Conservation (phyloP, 2,888 invertebrate species). For the Rhogogaster chlorosoma region DNA sequence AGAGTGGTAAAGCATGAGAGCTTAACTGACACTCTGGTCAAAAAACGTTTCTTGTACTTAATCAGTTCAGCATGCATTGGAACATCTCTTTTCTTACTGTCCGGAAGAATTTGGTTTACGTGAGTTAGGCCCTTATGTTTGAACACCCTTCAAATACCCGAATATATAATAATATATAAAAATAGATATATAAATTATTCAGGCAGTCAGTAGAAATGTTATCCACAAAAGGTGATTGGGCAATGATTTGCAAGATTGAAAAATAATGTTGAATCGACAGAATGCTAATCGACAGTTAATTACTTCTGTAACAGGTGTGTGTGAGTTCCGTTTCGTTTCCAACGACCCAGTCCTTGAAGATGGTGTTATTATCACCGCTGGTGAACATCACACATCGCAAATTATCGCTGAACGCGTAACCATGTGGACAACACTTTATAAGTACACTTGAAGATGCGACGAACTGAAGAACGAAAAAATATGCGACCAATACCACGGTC, state of each 20-base stretch:
- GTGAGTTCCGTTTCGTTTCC: slow-evolving; percentile 54
- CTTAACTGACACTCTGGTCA: not conserved
- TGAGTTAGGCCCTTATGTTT: not conserved
- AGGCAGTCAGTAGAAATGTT: not conserved
- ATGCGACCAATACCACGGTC: slow-evolving; percentile 4
- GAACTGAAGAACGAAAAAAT: not conserved
- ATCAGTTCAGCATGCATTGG: not conserved
- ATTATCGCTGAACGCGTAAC: slow-evolving; percentile 55
- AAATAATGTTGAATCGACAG: not conserved
- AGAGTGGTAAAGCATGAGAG: not conserved
- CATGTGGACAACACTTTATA: slow-evolving; percentile 58
- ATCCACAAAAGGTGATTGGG: not conserved
- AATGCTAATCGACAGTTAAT: slow-evolving; percentile 17
- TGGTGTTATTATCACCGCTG: slow-evolving; percentile 27
- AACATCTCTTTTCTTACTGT: not conserved
- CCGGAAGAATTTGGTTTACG: not conserved
- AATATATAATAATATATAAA: too few species aligned
- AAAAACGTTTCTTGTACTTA: not conserved
- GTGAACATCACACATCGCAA: slow-evolving; percentile 57
- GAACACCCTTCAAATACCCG: not conserved
- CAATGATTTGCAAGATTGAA: not conserved
- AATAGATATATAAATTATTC: not conserved
- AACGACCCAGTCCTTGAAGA: slow-evolving; percentile 48
- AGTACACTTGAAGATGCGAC: slow-evolving; percentile 20
- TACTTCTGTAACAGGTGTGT: slow-evolving; percentile 59